Conservation (phyloP, 37 sponge, comb jelly and placozoan species). For the Ephydatia muelleri region DNA sequence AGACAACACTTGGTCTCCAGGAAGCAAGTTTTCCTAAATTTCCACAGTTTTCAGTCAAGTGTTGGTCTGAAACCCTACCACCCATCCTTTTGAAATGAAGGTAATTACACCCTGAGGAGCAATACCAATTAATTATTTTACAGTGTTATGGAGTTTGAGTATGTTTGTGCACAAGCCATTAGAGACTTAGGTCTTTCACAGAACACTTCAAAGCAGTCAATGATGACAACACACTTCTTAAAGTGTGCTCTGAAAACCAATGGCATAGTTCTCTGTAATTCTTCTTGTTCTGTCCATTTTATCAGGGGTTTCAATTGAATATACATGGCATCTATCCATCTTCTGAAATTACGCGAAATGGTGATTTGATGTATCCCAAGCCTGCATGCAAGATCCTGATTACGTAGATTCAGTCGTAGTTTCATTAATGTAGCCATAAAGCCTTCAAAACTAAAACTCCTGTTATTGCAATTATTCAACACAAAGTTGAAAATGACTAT, state of each 20-base stretch:
- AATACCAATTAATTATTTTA: conserved; percentile 56
- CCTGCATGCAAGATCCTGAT: conserved; percentile 18
- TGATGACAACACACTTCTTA: conserved; percentile 40
- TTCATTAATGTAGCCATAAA: conserved; percentile 40
- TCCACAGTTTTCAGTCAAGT: conserved; percentile 12
- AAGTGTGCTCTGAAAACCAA: conserved; percentile 46
- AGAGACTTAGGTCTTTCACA: conserved; percentile 44
- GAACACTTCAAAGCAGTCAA: conserved; percentile 71
- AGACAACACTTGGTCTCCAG: conserved; percentile 43
- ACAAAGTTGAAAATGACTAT: conserved; percentile 8
- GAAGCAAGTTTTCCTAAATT: conserved; percentile 11
- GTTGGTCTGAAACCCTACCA: no score
- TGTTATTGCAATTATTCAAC: background rate
- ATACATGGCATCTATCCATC: conserved; percentile 43
- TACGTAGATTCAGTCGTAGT: conserved; percentile 29
- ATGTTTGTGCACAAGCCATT: conserved; percentile 54
- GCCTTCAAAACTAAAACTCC: conserved; percentile 31
- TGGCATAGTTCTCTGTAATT: conserved; percentile 63
- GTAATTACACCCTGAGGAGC: conserved; percentile 59
- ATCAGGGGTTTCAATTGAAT: conserved; percentile 4
- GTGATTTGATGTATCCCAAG: conserved; percentile 39
- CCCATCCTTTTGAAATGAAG: background rate
- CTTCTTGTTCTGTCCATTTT: conserved; percentile 39
- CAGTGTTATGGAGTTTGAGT: conserved; percentile 68
- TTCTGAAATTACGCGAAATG: conserved; percentile 22